Conservation (phyloP, 2,888 invertebrate species). For the Metopia argyrocephala region DNA sequence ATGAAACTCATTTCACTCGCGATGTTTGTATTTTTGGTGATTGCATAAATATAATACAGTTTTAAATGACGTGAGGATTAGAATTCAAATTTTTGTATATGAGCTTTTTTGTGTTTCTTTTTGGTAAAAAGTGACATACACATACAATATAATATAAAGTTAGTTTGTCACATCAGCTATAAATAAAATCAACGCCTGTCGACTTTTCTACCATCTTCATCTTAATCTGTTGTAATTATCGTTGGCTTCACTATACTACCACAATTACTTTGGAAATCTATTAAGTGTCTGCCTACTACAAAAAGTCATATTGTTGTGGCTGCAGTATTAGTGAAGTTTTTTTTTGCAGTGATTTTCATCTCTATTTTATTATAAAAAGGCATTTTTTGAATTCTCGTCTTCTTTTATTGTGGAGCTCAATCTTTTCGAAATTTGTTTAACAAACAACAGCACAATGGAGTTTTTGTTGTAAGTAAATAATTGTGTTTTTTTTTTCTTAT, state of each 20-base stretch:
- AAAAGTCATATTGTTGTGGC: not conserved
- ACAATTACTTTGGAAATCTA: conserved; percentile 37
- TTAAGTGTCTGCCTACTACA: not conserved
- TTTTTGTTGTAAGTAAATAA: conserved; percentile 77
- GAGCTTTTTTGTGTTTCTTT: not conserved
- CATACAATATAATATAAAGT: conserved; percentile 16
- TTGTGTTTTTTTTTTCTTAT: no score
- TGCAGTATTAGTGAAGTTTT: not conserved
- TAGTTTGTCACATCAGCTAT: conserved; percentile 64
- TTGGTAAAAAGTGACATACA: conserved; percentile 26
- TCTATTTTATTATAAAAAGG: not conserved
- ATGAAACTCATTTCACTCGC: not conserved
- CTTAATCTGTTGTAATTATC: not conserved
- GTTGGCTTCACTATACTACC: not conserved
- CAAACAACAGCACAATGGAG: conserved; percentile 73
- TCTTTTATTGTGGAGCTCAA: conserved; percentile 1
- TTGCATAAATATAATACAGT: not conserved
- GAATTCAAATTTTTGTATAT: not conserved
- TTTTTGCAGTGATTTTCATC: not conserved
- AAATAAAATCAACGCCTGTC: conserved; percentile 60
- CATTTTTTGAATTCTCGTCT: not conserved
- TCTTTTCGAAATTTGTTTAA: conserved; percentile 42
- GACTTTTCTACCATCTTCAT: conserved; percentile 29
- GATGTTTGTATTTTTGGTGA: not conserved
- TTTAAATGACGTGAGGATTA: not conserved